Percentiles rank a stretch among this genome's conserved stretches.
Evolutionary conservation across 2,888 invertebrate species (phyloP).

Genomic region (Epistrophe grossulariae): DNA sequence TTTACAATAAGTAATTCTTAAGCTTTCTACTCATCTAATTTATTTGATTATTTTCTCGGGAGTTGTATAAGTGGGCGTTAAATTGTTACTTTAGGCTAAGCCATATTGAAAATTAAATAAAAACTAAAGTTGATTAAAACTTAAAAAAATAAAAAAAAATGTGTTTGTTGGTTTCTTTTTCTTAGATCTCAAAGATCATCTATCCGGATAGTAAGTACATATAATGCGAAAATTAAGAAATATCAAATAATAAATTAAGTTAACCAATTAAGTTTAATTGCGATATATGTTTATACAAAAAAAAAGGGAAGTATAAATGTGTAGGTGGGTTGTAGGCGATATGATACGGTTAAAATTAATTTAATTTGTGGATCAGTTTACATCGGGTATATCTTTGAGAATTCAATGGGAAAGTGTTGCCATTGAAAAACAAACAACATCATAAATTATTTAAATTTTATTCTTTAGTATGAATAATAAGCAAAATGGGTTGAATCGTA

Average conservation of each 20-base stretch:
- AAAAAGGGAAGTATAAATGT: background rate
- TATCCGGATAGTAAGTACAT: conserved; percentile 46
- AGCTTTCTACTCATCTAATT: conserved; percentile 60
- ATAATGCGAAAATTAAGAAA: conserved; percentile 34
- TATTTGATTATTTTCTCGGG: conserved; percentile 45
- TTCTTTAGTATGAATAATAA: background rate
- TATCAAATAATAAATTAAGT: conserved; percentile 66
- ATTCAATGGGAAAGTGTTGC: conserved; percentile 20
- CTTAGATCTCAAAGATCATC: conserved; percentile 48
- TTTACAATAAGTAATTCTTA: conserved; percentile 35
- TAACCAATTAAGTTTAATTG: conserved; percentile 71
- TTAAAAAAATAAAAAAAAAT: conserved; percentile 49
- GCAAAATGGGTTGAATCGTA: background rate
- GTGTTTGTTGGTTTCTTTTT: conserved; percentile 1
- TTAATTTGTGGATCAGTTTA: conserved; percentile 38
- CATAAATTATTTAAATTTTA: conserved; percentile 4
- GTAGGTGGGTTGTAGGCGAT: conserved; percentile 57
- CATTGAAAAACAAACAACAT: conserved; percentile 6
- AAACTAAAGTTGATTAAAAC: conserved; percentile 10
- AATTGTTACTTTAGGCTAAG: conserved; percentile 55
- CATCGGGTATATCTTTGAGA: conserved; percentile 4
- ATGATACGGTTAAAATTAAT: conserved; percentile 16
- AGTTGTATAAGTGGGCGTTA: conserved; percentile 54
- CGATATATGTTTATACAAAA: background rate
- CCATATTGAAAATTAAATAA: conserved; percentile 6